Base-by-base conservation (phyloP, 2,113 vertebrate species). In the Fulica atra region DNA sequence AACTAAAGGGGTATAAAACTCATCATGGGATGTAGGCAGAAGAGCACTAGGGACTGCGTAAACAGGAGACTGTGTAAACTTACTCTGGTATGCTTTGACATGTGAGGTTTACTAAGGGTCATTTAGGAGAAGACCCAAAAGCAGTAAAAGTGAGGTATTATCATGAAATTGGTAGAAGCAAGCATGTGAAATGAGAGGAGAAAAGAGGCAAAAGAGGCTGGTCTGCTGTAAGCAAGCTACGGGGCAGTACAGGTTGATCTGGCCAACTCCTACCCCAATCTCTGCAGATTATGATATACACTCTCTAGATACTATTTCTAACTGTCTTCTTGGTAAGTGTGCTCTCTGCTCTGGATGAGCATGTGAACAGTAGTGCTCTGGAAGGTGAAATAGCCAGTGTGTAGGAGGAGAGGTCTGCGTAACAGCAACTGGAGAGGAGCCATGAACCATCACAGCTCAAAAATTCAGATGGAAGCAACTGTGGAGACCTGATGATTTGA, bases 201-300 rank as follows among this genome's bases (percentile, higher is more conserved):
- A 73, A 54, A 61, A 9, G 23, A 8, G 31, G 66, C 17, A 51
- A 36, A 60, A 44, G 19, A 4, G 23, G 2, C 7, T 79, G n/a
- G 18, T 73, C 16, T 61, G 19, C 11, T 33, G 15, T 40, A 29
- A 54, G 61, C 5, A 56, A 19, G n/a, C 9, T 65, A 6, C 16
- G 24, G 16, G n/a, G 10, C 16, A 29, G 21, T 25, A 46, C 18
- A 10, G 33, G 14, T 13, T 56, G 36, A 33, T 29, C 26, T 36
- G 31, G 4, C 4, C 23, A 44, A 8, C 6, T 60, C 10, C 54
- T 42, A 6, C 4, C 19, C 4, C 1, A 0, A 4, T 21, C 42
- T 29, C 35, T 80, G 24, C 31, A 40, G n/a, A 29, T 11, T 29
- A 14, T 51, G 28, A 20, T 24, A 25, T 5, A 38, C 13, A 10